Conservation (phyloP, 2,888 invertebrate genomes). For the Stenurella melanura region DNA sequence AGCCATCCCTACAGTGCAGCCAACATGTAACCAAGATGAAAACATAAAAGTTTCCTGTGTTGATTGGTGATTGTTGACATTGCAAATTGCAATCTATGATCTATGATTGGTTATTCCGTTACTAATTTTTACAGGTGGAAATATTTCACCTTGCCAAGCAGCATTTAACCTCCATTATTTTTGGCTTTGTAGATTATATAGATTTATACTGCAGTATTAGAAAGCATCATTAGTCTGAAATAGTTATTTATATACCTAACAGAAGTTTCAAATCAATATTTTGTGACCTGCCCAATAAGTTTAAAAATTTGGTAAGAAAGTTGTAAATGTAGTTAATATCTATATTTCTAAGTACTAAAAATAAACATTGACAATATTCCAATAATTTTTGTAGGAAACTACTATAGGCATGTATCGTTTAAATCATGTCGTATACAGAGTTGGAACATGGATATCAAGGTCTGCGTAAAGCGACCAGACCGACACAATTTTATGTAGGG, state of each 20-base stretch:
- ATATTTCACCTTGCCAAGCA: conserved; percentile 1
- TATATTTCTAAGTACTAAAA: conserved; percentile 17
- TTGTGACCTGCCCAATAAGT: conserved; percentile 51
- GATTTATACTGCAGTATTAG: background rate
- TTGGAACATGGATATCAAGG: conserved; percentile 95
- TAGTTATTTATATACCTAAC: background rate
- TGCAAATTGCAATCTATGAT: no score
- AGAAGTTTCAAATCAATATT: conserved; percentile 48
- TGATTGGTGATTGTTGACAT: background rate
- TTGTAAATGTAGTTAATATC: background rate
- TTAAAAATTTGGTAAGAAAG: conserved; percentile 32
- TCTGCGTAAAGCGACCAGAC: conserved; percentile 80
- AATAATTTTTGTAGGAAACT: conserved; percentile 44
- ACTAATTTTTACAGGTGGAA: background rate
- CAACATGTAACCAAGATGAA: background rate
- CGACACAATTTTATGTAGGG: conserved; percentile 84
- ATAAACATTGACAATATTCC: conserved; percentile 31
- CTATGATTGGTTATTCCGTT: background rate
- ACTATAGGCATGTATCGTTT: conserved; percentile 57
- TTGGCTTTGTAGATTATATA: background rate
- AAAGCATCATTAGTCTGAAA: background rate
- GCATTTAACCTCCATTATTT: background rate
- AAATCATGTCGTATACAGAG: conserved; percentile 91
- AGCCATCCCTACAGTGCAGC: no score
- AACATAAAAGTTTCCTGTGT: background rate